phyloP scores from a whole-genome alignment of 1,140 invertebrate species.

The Solenopsis fugax region DNA sequence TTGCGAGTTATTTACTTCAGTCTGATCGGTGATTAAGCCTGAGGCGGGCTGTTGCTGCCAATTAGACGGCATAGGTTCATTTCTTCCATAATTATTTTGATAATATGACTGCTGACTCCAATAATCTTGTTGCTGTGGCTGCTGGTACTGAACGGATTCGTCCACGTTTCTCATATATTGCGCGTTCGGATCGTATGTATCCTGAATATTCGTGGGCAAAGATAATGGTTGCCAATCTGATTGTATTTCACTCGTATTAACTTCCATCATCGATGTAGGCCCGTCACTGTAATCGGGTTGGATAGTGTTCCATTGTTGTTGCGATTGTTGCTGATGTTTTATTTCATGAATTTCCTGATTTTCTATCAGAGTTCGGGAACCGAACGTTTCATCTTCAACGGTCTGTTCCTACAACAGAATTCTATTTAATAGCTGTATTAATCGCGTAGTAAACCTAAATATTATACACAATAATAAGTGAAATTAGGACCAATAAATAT shows the following conservation, averaged over 20 bases:
- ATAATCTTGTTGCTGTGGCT: slow-evolving; percentile 83
- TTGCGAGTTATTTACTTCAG: slow-evolving; percentile 76
- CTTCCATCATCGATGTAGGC: slow-evolving; percentile 79
- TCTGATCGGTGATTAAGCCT: slow-evolving; percentile 71
- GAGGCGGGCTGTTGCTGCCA: slow-evolving; percentile 79
- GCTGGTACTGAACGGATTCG: slow-evolving; percentile 79
- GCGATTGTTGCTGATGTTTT: slow-evolving; percentile 55
- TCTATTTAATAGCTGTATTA: neutral
- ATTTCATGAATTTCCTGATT: slow-evolving; percentile 68
- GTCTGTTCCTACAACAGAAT: slow-evolving; percentile 78
- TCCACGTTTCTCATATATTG: slow-evolving; percentile 76
- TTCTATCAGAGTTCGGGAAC: slow-evolving; percentile 26
- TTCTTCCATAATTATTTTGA: slow-evolving; percentile 77
- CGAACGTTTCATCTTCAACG: slow-evolving; percentile 70
- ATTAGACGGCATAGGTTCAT: slow-evolving; percentile 71
- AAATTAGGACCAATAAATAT: too few species aligned
- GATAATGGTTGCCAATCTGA: slow-evolving; percentile 81
- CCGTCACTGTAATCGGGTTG: slow-evolving; percentile 77
- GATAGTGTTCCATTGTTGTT: slow-evolving; percentile 74
- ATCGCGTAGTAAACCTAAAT: neutral
- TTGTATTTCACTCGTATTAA: slow-evolving; percentile 73
- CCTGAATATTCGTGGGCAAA: slow-evolving; percentile 75
- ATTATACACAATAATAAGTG: neutral
- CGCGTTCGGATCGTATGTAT: slow-evolving; percentile 74
- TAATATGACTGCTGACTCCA: slow-evolving; percentile 84